These are phyloP conservation scores for Catajapyx aquilonaris DNA, from an alignment of 1,140 invertebrate species.

Conservation along the genomic window DNA sequence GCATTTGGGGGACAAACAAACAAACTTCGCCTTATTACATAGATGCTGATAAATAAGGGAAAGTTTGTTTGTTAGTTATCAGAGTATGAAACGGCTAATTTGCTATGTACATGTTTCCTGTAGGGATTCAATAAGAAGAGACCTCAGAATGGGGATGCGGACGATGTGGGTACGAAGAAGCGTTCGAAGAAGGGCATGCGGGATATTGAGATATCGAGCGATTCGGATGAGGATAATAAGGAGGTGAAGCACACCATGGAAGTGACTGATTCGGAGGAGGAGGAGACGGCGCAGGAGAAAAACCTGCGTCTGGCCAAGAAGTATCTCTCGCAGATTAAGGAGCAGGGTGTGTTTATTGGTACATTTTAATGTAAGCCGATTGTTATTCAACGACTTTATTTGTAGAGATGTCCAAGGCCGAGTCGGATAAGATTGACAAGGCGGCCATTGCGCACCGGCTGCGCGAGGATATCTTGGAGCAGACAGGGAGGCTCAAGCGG, in stretches of 20 bases:
- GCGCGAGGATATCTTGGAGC: constrained; percentile 63
- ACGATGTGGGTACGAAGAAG: no score
- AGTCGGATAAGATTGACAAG: constrained; percentile 39
- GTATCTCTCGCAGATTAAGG: constrained; percentile 67
- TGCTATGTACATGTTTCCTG: no score
- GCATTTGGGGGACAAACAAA: no score
- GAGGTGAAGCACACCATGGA: background rate
- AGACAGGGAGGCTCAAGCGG: constrained; percentile 52
- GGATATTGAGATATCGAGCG: background rate
- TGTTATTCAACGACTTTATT: constrained; percentile 8
- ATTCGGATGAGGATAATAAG: background rate
- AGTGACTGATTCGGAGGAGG: constrained; percentile 36
- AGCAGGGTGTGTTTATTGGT: constrained; percentile 30
- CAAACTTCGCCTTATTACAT: no score
- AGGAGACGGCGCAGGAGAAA: constrained; percentile 71
- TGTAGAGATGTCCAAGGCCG: constrained; percentile 41
- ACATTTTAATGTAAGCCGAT: constrained; percentile 7
- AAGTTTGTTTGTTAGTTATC: no score
- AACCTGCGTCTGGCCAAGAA: constrained; percentile 67
- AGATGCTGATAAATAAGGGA: no score
- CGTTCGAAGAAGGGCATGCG: no score
- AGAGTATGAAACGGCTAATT: no score
- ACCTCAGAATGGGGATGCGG: no score
- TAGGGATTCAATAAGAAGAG: no score
- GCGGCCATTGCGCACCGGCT: constrained; percentile 45